A percentile compares a stretch with the other conserved stretches of the same genome.
phyloP scores from a whole-genome alignment of 2,113 vertebrate species.

The Ceratotherium simum region DNA sequence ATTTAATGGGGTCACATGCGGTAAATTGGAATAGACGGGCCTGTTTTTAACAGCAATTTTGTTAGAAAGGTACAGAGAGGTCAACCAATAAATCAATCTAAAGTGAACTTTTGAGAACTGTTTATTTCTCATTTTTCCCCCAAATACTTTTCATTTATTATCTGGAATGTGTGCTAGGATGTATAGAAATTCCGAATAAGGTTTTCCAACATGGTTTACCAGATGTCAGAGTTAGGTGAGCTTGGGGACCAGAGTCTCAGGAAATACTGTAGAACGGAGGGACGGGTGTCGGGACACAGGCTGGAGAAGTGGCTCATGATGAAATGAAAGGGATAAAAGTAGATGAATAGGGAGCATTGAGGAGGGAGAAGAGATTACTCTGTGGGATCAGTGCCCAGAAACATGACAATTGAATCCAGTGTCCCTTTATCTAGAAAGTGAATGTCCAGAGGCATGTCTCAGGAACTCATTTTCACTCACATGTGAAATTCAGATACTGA shows the following conservation, averaged over 20 bases:
- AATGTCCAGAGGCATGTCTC: neutral
- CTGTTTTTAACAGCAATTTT: slow-evolving; percentile 79
- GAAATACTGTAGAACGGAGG: neutral
- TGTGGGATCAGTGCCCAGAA: neutral
- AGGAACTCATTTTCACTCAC: neutral
- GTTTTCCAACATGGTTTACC: slow-evolving; percentile 61
- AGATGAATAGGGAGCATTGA: neutral
- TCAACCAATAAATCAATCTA: slow-evolving; percentile 77
- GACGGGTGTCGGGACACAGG: fast-evolving
- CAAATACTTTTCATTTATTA: slow-evolving; percentile 75
- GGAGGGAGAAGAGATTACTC: neutral
- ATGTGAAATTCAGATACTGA: neutral
- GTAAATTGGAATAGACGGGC: slow-evolving; percentile 46
- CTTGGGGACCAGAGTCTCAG: neutral
- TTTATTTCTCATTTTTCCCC: slow-evolving; percentile 48
- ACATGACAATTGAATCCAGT: neutral
- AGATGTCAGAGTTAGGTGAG: slow-evolving; percentile 51
- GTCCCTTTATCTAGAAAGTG: neutral
- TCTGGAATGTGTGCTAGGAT: slow-evolving; percentile 46
- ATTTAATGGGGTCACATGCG: slow-evolving; percentile 57
- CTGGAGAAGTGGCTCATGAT: neutral
- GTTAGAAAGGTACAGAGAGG: slow-evolving; percentile 71
- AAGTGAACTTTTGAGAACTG: slow-evolving; percentile 70
- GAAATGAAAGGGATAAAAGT: neutral
- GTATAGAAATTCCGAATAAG: slow-evolving; percentile 58